Conservation (phyloP, 2,888 invertebrate species). For the Amphipyra tragopoginis region DNA sequence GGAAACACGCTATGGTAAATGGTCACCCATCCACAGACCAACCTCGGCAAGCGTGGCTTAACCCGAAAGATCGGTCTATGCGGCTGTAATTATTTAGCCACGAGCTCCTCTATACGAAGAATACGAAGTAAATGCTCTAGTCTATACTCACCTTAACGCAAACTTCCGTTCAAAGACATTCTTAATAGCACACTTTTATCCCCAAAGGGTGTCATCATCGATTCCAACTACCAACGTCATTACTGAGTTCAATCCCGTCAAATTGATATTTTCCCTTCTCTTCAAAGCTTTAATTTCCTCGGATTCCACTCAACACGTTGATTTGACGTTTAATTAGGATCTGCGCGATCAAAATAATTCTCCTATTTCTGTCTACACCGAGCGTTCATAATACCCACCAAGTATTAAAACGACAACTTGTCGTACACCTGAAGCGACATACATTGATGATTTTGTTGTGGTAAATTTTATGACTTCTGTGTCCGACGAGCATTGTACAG, state of each 20-base stretch:
- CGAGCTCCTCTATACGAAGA: too few relatives aligned
- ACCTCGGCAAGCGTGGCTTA: too few relatives aligned
- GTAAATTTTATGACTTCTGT: not conserved
- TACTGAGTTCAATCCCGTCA: constrained; percentile 26
- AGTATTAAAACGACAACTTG: not conserved
- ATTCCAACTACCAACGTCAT: constrained; percentile 27
- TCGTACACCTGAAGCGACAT: not conserved
- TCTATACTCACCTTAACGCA: constrained; percentile 20
- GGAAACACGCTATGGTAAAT: too few relatives aligned
- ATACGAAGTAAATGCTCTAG: too few relatives aligned
- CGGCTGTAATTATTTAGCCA: too few relatives aligned
- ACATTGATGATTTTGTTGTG: constrained; percentile 10
- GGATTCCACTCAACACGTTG: constrained; percentile 42
- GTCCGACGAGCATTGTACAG: constrained; percentile 11
- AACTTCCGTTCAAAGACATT: constrained; percentile 16
- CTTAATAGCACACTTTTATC: constrained; percentile 33
- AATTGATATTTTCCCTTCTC: constrained; percentile 39
- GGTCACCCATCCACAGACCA: too few relatives aligned
- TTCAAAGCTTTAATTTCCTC: constrained; percentile 38
- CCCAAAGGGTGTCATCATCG: constrained; percentile 16
- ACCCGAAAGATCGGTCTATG: too few relatives aligned
- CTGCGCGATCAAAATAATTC: constrained; percentile 46
- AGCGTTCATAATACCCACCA: constrained; percentile 5
- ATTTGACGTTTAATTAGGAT: constrained; percentile 58
- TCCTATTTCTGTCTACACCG: constrained; percentile 33